Conservation (phyloP, 2,797 vertebrate genomes). For the Varecia variegata region DNA sequence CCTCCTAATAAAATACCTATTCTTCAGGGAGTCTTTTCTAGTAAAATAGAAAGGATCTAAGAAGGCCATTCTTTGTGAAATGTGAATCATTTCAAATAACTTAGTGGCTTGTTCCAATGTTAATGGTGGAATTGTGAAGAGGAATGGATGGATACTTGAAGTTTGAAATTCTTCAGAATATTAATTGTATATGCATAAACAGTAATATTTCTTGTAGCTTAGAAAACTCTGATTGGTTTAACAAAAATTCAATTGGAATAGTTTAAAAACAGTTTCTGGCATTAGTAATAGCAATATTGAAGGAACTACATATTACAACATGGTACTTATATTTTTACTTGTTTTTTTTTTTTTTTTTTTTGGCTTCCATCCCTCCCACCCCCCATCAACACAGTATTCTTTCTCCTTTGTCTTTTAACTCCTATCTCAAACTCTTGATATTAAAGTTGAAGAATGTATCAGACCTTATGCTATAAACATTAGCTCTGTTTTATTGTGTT, state of each 20-base stretch:
- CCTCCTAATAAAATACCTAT: slow-evolving; percentile 1
- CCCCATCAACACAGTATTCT: background rate
- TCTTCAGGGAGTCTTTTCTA: background rate
- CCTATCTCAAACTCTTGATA: background rate
- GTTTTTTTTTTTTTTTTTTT: background rate
- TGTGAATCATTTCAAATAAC: background rate
- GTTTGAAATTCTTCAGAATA: background rate
- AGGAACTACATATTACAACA: background rate
- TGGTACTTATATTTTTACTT: background rate
- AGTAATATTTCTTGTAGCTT: background rate
- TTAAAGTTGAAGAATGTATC: background rate
- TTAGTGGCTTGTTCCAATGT: background rate
- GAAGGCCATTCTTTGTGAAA: background rate
- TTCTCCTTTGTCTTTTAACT: background rate
- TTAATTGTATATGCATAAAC: background rate
- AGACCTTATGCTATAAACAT: background rate
- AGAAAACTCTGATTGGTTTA: background rate
- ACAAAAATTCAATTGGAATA: background rate
- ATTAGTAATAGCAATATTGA: background rate
- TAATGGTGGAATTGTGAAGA: background rate
- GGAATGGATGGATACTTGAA: background rate
- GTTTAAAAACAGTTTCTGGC: background rate
- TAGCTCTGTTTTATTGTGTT: background rate
- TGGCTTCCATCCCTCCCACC: background rate
- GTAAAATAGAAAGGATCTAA: slow-evolving; percentile 25